Base-by-base conservation (phyloP, 2,113 vertebrate genomes). In the Smithornis capensis region DNA sequence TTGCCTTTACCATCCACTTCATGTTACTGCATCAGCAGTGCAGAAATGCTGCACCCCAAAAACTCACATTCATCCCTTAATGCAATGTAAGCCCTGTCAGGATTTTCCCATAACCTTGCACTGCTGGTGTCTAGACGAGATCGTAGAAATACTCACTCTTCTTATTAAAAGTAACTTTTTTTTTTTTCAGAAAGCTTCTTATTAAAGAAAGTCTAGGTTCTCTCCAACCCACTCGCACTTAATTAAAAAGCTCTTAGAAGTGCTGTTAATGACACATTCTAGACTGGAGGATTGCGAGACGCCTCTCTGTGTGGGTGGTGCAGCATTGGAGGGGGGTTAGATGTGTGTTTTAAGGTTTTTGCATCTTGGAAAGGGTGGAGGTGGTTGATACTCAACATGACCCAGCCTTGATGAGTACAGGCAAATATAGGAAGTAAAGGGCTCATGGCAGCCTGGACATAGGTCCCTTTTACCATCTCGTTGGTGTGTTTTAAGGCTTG, bases 211-310 rank as follows among this genome's bases (percentile, higher is more conserved):
- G 94, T 91, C 94, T 95, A 88, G 92, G 38, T 94, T 96, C 88
- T 68, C 79, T 95, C 74, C 96, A 96, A 94, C 96, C 94, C 94
- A 96, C 96, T 94, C 95, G 5, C 90, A 88, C 94, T 96, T 96
- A 96, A 96, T 96, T 96, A 96, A 96, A 96, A 95, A 96, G 92
- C 96, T 96, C 95, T 96, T 96, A 77, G 94, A 96, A 94, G 92
- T 85, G n/a, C 94, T 94, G 94, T 91, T 96, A 96, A 95, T 96
- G 96, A 96, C 96, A 96, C 87, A 91, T 93, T 40, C 93, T 85
- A 96, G 96, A 96, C 95, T 70, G 84, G 81, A 96, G 94, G 94
- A 90, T 83, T 85, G 95, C 18, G 83, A 96, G 96, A 95, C 88
- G 75, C 83, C 91, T 96, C 60, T 59, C 91, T 91, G 95, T 8